Percentiles rank a stretch among this genome's conserved stretches.
Conservation (phyloP, 2,888 invertebrate genomes). For the Spialia ferax region DNA sequence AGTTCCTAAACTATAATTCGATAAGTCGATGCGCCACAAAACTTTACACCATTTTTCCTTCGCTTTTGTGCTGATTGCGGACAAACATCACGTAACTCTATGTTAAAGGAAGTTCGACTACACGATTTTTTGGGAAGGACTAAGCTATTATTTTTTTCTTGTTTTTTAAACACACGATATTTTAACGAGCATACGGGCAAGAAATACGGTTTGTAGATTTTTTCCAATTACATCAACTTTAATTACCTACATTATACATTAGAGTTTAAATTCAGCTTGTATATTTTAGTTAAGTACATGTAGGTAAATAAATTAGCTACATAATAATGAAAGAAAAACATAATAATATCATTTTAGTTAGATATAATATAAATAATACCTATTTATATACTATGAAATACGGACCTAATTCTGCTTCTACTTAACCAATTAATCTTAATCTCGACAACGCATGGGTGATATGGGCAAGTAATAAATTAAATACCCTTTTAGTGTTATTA, state of each 20-base stretch:
- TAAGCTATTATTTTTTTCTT: background rate
- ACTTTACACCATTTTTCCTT: conserved; percentile 33
- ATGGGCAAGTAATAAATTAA: conserved; percentile 4
- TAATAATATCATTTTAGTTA: too few relatives aligned
- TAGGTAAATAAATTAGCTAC: too few relatives aligned
- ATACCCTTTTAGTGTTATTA: conserved; percentile 14
- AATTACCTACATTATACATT: too few relatives aligned
- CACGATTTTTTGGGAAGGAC: background rate
- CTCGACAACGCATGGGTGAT: background rate
- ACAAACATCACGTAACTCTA: conserved; percentile 30
- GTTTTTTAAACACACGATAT: background rate
- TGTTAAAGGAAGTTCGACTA: conserved; percentile 15
- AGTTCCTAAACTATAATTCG: conserved; percentile 32
- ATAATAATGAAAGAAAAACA: too few relatives aligned
- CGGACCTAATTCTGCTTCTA: background rate
- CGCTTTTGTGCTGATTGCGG: conserved; percentile 23
- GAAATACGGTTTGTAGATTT: background rate
- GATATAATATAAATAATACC: too few relatives aligned
- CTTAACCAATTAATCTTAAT: background rate
- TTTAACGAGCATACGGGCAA: background rate
- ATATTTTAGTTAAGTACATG: too few relatives aligned
- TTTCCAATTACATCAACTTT: too few relatives aligned
- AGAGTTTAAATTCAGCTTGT: too few relatives aligned
- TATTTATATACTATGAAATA: too few relatives aligned
- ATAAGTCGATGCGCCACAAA: conserved; percentile 33